These are phyloP conservation scores for Eulithis prunata DNA, from an alignment of 2,888 invertebrate genomes.

Conservation along the genomic window DNA sequence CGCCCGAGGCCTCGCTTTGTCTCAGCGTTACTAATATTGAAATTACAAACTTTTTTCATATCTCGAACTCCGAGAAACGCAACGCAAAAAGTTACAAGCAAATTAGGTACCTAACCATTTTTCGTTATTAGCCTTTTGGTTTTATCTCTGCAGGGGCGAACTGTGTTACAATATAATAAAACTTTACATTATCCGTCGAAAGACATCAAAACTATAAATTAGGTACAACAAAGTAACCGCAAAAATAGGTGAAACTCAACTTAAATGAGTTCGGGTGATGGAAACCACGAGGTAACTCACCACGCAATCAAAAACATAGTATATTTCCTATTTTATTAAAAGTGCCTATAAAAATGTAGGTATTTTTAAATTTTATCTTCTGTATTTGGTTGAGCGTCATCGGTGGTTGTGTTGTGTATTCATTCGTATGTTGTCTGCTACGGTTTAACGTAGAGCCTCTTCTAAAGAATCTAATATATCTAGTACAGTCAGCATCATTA, in stretches of 20 bases:
- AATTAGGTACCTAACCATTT: conserved; percentile 30
- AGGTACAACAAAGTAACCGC: background rate
- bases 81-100: conserved; percentile 26
- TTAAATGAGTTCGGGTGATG: background rate
- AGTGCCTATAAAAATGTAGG: no score
- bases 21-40: conserved; percentile 33
- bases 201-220: background rate
- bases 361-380: no score
- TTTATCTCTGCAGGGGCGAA: conserved; percentile 6
- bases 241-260: no score
- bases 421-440: background rate
- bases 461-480: background rate
- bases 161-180: background rate
- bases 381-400: no score
- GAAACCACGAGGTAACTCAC: background rate
- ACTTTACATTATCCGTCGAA: background rate
- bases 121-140: conserved; percentile 26
- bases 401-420: no score
- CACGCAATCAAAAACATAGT: no score
- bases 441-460: conserved; percentile 4
- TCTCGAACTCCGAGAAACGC: conserved; percentile 20
- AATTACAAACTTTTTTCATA: conserved; percentile 42
- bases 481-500: no score
- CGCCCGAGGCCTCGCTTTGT: conserved; percentile 20
- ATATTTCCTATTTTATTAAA: no score